Evolutionary conservation across 1,140 invertebrate species (phyloP).

Genomic region (Onthophagus taurus): DNA sequence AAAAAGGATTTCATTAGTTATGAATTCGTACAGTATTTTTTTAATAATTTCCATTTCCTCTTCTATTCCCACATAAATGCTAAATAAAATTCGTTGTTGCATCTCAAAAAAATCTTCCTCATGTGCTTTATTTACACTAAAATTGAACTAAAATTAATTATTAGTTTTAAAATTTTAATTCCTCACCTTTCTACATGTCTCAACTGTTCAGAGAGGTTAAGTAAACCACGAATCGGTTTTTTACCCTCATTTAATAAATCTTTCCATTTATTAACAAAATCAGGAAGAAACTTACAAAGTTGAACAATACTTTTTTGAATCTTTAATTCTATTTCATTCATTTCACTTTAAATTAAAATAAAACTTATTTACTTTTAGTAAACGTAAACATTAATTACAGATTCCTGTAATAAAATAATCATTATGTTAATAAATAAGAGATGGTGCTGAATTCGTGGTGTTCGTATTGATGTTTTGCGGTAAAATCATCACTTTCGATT

Average conservation of each 20-base stretch:
- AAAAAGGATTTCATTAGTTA: not conserved
- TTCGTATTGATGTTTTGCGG: no score
- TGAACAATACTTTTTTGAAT: conserved; percentile 7
- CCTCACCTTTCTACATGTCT: conserved; percentile 20
- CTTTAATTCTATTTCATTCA: conserved; percentile 7
- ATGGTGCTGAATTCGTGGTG: no score
- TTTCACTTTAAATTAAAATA: not conserved
- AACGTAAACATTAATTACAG: no score
- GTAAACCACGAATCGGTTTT: conserved; percentile 17
- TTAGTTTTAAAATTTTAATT: conserved; percentile 12
- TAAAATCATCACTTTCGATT: no score
- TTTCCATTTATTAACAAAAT: conserved; percentile 22
- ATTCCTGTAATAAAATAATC: no score
- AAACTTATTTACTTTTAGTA: no score
- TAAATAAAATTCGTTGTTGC: conserved; percentile 18
- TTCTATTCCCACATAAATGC: conserved; percentile 22
- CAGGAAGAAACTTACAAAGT: conserved; percentile 5
- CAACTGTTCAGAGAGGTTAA: conserved; percentile 26
- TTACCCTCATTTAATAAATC: conserved; percentile 17
- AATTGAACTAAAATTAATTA: conserved; percentile 9
- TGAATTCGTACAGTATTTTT: conserved; percentile 15
- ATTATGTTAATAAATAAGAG: no score
- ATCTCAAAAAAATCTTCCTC: conserved; percentile 23
- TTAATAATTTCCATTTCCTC: conserved; percentile 21
- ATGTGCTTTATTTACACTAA: conserved; percentile 18